phyloP scores from a whole-genome alignment of 2,888 invertebrate genomes.

The Spisula subtruncata region DNA sequence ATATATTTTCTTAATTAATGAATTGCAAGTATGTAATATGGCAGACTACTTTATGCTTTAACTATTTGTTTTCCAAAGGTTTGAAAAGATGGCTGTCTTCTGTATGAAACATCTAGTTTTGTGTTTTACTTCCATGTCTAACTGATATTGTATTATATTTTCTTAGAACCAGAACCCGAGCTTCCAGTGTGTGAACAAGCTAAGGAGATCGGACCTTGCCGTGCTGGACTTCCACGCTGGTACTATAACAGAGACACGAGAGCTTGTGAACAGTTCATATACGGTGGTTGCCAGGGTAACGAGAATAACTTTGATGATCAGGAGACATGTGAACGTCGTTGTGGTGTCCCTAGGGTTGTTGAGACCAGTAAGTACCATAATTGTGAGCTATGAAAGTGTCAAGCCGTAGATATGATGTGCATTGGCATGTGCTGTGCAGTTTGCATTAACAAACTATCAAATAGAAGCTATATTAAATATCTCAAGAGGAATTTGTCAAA shows the following conservation, averaged over 20 bases:
- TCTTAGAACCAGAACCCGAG: neutral
- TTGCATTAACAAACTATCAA: neutral
- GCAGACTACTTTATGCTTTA: too few relatives aligned
- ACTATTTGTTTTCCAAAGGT: too few relatives aligned
- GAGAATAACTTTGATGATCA: conserved; percentile 87
- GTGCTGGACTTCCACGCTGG: conserved; percentile 90
- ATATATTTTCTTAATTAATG: too few relatives aligned
- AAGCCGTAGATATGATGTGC: neutral
- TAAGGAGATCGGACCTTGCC: conserved; percentile 92
- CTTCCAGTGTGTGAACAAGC: conserved; percentile 90
- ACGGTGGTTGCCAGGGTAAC: conserved; percentile 96
- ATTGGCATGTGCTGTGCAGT: neutral
- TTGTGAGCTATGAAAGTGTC: neutral
- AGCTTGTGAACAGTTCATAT: conserved; percentile 92
- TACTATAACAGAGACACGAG: conserved; percentile 92
- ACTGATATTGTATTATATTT: neutral
- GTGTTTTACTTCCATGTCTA: neutral
- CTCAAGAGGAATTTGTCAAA: neutral
- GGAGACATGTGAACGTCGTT: conserved; percentile 75
- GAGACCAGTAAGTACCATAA: conserved; percentile 59
- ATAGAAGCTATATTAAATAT: neutral
- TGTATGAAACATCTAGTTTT: too few relatives aligned
- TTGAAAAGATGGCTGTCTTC: too few relatives aligned
- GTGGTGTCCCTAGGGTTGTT: conserved; percentile 57
- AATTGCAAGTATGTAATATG: too few relatives aligned